phyloP scores from a whole-genome alignment of 92 coral and sea anemone genomes.

The Desmophyllum pertusum region DNA sequence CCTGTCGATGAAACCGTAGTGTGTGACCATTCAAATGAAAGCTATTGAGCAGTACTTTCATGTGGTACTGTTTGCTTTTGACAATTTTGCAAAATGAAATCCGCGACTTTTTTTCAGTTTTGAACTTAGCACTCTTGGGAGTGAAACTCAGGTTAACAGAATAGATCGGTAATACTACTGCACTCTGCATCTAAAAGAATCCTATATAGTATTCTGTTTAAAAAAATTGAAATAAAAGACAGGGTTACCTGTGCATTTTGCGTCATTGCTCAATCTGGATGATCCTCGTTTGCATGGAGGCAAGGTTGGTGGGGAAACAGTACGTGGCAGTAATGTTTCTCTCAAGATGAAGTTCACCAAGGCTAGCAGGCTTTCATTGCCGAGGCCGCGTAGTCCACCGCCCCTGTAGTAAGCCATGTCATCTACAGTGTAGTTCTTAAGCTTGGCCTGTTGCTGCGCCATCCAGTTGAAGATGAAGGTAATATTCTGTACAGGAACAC shows the following conservation, averaged over 20 bases:
- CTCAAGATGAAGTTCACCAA: conserved; percentile 11
- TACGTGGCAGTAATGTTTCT: conserved; percentile 17
- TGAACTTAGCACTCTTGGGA: too few species aligned
- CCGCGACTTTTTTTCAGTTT: too few species aligned
- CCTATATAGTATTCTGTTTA: too few species aligned
- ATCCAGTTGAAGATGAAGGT: conserved; percentile 69
- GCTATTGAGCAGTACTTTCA: too few species aligned
- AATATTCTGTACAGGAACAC: conserved; percentile 52
- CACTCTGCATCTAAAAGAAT: neutral
- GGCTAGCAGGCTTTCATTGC: conserved; percentile 10
- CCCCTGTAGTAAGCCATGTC: conserved; percentile 50
- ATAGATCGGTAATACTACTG: too few species aligned
- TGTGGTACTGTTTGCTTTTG: too few species aligned
- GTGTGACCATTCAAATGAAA: too few species aligned
- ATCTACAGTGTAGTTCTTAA: conserved; percentile 61
- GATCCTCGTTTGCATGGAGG: conserved; percentile 58
- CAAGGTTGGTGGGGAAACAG: conserved; percentile 33
- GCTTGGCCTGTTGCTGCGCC: conserved; percentile 21
- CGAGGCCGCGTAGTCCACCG: conserved; percentile 7
- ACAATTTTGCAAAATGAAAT: too few species aligned
- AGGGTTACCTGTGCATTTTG: conserved; percentile 52
- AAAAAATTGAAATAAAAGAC: neutral
- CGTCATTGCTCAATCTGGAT: neutral
- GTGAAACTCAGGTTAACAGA: too few species aligned
- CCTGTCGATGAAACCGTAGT: too few species aligned